Conservation (phyloP, 2,113 vertebrate genomes). For the Bufo gargarizans region DNA sequence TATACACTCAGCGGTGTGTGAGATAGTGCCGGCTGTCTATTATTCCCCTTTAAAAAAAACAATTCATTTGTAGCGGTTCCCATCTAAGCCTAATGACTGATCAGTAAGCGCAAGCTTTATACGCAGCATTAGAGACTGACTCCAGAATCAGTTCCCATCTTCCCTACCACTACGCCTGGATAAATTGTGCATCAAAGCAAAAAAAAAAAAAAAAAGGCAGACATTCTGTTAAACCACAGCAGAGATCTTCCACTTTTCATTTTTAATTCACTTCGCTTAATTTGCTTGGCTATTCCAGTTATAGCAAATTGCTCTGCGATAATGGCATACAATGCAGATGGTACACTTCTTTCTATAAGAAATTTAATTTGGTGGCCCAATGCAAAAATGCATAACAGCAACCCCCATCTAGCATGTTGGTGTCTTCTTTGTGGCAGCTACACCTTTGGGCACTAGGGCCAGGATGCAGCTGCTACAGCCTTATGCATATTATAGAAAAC, state of each 20-base stretch:
- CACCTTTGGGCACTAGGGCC: neutral
- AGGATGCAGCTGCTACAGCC: neutral
- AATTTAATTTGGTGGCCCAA: neutral
- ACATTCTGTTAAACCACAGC: neutral
- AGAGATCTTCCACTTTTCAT: neutral
- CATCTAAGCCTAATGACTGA: conserved; percentile 37
- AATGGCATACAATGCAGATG: neutral
- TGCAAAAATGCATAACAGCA: neutral
- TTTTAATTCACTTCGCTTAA: conserved; percentile 21
- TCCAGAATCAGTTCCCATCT: conserved; percentile 12
- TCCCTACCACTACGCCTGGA: neutral
- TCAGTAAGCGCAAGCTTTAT: conserved; percentile 35
- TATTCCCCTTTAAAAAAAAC: conserved; percentile 42
- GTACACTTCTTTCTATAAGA: neutral
- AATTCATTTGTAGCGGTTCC: conserved; percentile 29
- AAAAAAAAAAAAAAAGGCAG: conserved; percentile 8
- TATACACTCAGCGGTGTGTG: conserved; percentile 35
- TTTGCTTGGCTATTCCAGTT: neutral
- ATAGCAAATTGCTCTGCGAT: neutral
- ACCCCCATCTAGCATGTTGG: neutral
- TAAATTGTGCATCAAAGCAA: conserved; percentile 7
- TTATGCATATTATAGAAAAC: neutral
- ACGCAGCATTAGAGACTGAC: conserved; percentile 12
- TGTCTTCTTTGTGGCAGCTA: no score
- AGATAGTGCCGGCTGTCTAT: conserved; percentile 41